phyloP scores from a whole-genome alignment of 2,113 vertebrate species.

The Microcebus jonahi region DNA sequence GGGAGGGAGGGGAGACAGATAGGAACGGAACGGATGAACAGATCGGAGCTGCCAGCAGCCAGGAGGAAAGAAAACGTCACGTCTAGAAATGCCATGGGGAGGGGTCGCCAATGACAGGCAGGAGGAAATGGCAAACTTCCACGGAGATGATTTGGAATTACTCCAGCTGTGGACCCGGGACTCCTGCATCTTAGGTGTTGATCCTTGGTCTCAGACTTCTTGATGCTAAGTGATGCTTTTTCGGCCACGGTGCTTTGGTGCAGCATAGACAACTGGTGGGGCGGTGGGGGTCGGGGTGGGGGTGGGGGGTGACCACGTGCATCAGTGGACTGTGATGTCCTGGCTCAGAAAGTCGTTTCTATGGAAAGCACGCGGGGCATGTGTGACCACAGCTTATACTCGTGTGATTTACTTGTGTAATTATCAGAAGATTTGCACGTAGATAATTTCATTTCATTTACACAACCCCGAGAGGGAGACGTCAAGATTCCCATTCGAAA shows the following conservation, averaged over 20 bases:
- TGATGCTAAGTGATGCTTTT: background rate
- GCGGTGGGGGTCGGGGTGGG: no score
- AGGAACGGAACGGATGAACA: no score
- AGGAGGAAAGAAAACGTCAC: background rate
- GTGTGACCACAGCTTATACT: background rate
- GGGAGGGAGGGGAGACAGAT: no score
- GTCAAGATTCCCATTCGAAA: background rate
- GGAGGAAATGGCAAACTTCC: background rate
- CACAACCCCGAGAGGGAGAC: background rate
- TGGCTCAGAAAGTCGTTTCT: background rate
- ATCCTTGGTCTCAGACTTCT: background rate
- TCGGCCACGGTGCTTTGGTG: background rate
- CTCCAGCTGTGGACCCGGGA: background rate
- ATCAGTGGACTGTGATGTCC: background rate
- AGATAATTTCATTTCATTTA: background rate
- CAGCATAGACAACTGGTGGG: background rate
- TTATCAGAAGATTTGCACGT: background rate
- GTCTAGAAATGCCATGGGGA: background rate
- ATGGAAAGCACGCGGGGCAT: background rate
- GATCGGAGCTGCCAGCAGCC: no score
- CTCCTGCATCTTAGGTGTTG: background rate
- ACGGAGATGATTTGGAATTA: background rate
- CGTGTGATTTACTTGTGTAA: background rate
- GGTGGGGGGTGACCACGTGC: fast-evolving
- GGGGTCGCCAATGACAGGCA: background rate